Evolutionary conservation across 2,113 vertebrate genomes (phyloP), one percentile per base, ranked within the genome.

Genomic region (Pongo abelii): DNA sequence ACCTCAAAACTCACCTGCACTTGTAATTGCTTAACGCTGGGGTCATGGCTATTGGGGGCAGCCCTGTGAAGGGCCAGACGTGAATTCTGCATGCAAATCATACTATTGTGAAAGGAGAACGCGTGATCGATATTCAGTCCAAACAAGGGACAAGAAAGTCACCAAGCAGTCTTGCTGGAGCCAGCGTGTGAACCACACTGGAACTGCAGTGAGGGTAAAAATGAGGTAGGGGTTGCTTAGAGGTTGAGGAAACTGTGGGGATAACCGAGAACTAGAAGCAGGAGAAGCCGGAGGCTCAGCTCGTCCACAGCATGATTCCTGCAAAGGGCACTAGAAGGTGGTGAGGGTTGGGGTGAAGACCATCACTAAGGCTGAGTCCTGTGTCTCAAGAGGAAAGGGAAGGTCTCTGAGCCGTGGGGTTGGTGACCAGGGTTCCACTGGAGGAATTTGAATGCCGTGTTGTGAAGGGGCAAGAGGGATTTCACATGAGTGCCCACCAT

Each of bases 161-260:
- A 13, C 0, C 23, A 48, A 18, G 20, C 0, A 17, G 23, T 18
- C 43, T 35, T 52, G 11, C 6, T 5, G 11, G 55, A 7, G 4
- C 23, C 2, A 6, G 6, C 1, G 5, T 4, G 5, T 35, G 48
- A 9, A 30, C 5, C 14, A 38, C 2, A 43, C 25, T n/a, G 75
- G 50, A 25, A 20, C 1, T 48, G 17, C 5, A 32, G 17, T 12
- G 2, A 35, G 48, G 6, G 0, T 16, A 20, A 1, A 1, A 35
- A 16, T 0, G 23, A 8, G 1, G 0, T 20, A 0, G 22, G 2
- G 17, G 52, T 1, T 9, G 7, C 14, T 11, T 22, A 0, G 1
- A 3, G 59, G 20, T 30, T 5, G 13, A 1, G 40, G 4, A 35
- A 52, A 22, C 16, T n/a, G 5, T 8, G 32, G 6, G 5, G 25